Conservation (phyloP, 2,797 vertebrate genomes). For the Coccyzus lansbergi region DNA sequence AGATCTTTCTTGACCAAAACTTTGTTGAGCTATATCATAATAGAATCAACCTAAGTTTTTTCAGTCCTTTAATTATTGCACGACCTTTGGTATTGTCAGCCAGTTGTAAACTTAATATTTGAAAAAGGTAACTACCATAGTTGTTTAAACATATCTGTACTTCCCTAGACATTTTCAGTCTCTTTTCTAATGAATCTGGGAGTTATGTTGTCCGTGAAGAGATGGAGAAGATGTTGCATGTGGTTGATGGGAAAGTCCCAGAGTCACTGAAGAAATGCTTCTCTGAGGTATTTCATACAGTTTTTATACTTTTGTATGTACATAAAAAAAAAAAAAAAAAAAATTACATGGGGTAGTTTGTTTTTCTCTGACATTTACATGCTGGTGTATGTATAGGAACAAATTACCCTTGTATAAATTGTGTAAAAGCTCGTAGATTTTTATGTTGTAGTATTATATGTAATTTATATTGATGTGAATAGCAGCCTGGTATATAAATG, state of each 20-base stretch:
- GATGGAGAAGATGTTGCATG: constrained; percentile 92
- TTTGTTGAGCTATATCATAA: not conserved
- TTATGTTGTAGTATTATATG: not conserved
- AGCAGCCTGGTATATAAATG: not conserved
- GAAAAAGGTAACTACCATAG: not conserved
- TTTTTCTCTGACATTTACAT: not conserved
- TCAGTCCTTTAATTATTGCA: not conserved
- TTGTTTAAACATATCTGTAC: not conserved
- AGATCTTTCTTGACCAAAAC: not conserved
- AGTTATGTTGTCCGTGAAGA: constrained; percentile 93
- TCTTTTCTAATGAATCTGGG: constrained; percentile 94
- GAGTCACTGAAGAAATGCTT: constrained; percentile 93
- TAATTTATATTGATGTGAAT: not conserved
- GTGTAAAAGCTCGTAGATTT: not conserved
- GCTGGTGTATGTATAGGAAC: not conserved
- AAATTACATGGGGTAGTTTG: not conserved
- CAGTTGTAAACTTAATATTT: not conserved
- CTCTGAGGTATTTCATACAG: constrained; percentile 84
- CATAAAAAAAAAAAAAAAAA: not conserved
- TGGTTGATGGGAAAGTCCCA: constrained; percentile 93
- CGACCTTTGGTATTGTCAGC: not conserved
- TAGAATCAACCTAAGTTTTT: not conserved
- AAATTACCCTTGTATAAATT: not conserved
- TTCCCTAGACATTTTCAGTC: constrained; percentile 94
- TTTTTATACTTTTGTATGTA: not conserved